Conservation (phyloP, 2,113 vertebrate species). For the Tachysurus fulvidraco region DNA sequence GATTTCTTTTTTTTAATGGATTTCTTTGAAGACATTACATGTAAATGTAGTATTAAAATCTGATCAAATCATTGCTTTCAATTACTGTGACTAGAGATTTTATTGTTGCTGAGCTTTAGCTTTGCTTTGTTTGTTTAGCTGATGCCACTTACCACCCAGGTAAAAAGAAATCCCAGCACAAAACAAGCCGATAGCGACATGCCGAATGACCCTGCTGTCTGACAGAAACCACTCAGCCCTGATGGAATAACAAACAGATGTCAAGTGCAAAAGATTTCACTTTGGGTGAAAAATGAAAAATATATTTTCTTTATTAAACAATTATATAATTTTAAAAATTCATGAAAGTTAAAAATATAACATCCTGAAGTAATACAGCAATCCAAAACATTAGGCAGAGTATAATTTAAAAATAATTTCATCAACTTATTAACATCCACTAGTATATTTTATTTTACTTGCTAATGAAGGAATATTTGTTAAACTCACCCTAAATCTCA, state of each 20-base stretch:
- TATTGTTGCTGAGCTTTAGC: not conserved
- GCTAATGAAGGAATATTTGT: not conserved
- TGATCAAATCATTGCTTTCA: not conserved
- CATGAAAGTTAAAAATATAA: not conserved
- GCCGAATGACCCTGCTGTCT: conserved; percentile 80
- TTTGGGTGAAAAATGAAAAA: not conserved
- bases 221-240: conserved; percentile 89
- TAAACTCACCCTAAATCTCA: not conserved
- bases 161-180: conserved; percentile 84
- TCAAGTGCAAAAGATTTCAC: not conserved
- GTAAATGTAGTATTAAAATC: not conserved
- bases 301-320: not conserved
- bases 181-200: conserved; percentile 83
- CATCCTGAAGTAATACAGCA: not conserved
- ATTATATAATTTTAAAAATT: not conserved
- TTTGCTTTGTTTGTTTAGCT: no score
- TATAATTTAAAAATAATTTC: not conserved
- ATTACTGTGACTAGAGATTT: not conserved
- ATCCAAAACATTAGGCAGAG: not conserved
- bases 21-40: not conserved
- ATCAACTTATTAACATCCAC: not conserved
- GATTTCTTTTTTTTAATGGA: not conserved
- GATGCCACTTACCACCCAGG: conserved; percentile 78
- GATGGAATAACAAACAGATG: conserved; percentile 40
- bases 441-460: not conserved